Percentiles rank a stretch among this genome's conserved stretches.
These are phyloP conservation scores for Apotomis turbidana DNA, from an alignment of 2,888 invertebrate species.

Conservation along the genomic window DNA sequence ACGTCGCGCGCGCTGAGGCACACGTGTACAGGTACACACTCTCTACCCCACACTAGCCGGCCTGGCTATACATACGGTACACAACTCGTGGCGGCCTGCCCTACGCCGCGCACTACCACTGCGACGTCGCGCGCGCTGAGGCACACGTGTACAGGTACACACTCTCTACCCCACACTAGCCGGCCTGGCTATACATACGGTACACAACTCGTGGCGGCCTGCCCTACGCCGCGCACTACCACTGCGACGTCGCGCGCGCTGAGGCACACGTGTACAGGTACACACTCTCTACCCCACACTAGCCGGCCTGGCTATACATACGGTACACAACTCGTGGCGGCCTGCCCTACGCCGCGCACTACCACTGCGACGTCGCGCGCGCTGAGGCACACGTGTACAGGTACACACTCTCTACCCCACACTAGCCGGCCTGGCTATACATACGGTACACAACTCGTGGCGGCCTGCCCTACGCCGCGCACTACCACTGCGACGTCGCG, in stretches of 20 bases:
- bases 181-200: constrained; percentile 28
- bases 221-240: constrained; percentile 38
- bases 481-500: background rate
- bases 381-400: background rate
- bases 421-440: background rate
- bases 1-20: constrained; percentile 58
- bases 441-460: background rate
- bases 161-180: no score
- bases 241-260: constrained; percentile 15
- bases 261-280: constrained; percentile 17
- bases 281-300: no score
- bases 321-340: background rate
- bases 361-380: background rate
- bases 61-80: background rate
- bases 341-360: constrained; percentile 38
- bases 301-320: constrained; percentile 42
- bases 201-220: constrained; percentile 8
- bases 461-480: constrained; percentile 11
- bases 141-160: constrained; percentile 10
- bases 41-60: background rate
- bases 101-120: constrained; percentile 28
- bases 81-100: background rate
- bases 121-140: constrained; percentile 11
- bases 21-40: constrained; percentile 64
- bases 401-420: no score